phyloP scores from a whole-genome alignment of 1,140 invertebrate species.

The Cherax quadricarinatus region DNA sequence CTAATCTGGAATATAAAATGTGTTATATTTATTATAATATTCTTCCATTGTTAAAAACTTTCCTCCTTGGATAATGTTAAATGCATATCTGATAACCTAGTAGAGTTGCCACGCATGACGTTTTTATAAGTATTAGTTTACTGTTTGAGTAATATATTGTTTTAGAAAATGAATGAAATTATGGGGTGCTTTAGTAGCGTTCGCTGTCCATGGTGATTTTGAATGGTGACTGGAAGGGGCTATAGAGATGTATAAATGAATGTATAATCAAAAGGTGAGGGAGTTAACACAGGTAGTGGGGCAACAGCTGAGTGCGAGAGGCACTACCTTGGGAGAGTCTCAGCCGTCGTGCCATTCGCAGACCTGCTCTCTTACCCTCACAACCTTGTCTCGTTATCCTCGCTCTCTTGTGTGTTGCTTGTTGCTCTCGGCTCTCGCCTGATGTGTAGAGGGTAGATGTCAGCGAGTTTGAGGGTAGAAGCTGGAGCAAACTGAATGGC shows the following conservation, averaged over 20 bases:
- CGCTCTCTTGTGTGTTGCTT: too few relatives aligned
- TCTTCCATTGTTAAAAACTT: slow-evolving; percentile 14
- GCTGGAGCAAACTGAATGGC: not conserved
- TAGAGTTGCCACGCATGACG: not conserved
- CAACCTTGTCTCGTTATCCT: too few relatives aligned
- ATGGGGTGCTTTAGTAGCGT: not conserved
- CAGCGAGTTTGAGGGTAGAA: not conserved
- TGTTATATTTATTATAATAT: not conserved
- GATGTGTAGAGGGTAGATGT: not conserved
- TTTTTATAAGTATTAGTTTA: slow-evolving; percentile 1
- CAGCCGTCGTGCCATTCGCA: not conserved
- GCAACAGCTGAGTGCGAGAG: slow-evolving; percentile 48
- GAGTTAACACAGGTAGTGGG: slow-evolving; percentile 54
- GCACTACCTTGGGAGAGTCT: not conserved
- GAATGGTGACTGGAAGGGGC: not conserved
- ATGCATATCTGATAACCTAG: slow-evolving; percentile 22
- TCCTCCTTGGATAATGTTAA: not conserved
- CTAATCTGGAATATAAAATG: not conserved
- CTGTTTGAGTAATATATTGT: not conserved
- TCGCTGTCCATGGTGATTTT: not conserved
- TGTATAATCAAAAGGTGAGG: not conserved
- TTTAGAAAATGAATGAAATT: not conserved
- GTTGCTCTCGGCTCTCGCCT: too few relatives aligned
- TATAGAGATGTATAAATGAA: not conserved
- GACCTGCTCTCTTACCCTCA: too few relatives aligned